Evolutionary conservation across 2,113 vertebrate genomes (phyloP), one percentile per base, ranked within the genome.

Genomic region (Crotophaga sulcirostris): DNA sequence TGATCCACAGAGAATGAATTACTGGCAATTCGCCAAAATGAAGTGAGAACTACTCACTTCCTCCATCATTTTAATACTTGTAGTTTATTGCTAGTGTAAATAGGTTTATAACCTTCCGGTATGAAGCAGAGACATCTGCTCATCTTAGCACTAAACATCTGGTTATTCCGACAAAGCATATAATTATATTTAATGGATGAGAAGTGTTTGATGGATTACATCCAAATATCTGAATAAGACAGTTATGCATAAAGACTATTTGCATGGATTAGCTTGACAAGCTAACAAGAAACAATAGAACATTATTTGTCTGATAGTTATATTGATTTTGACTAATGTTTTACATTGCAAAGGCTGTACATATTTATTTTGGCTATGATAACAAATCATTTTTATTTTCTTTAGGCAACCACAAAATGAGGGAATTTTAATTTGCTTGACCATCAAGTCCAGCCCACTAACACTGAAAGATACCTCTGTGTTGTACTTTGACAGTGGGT

Each of bases 171-270:
- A 93, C 95, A 98, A 97, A 97, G 95, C 94, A 95, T 93, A 96
- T 97, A 97, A 97, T 98, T 97, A 97, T 95, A 97, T 97, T 97
- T 97, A 98, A 98, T 97, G 96, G 97, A 95, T 97, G 94, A 97
- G 90, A 97, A 97, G 89, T 96, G 82, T 97, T 95, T 97, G 96
- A 96, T 96, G 97, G 95, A 97, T 97, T 91, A 83, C 79, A 97
- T 96, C 92, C 96, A 97, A 97, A 72, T 94, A 75, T 96, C 84
- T 93, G 92, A 97, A 95, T 96, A 96, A 97, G 82, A 97, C 84
- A 87, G 80, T 94, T 97, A 96, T 83, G 87, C 74, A 84, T 56
- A 96, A 97, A 95, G 68, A 78, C 64, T 95, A 78, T 94, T 96
- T 96, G 77, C 88, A 93, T 80, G 77, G 76, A 96, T 97, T 94